Conservation (phyloP, 1,140 invertebrate genomes). For the Drosophila ficusphila region DNA sequence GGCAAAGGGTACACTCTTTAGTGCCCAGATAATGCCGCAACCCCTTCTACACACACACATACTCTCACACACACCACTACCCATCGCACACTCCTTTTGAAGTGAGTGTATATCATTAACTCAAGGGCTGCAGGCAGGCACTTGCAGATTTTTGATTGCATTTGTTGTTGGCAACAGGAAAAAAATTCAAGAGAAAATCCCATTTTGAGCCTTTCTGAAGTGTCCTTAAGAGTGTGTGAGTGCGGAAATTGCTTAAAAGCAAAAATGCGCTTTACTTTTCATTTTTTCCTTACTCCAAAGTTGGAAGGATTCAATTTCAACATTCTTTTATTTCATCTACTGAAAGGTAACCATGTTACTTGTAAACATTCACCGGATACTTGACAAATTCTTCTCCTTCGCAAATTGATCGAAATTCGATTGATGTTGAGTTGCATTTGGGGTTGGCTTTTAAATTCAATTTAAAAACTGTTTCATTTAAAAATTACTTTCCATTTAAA, state of each 20-base stretch:
- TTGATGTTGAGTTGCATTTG: neutral
- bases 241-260: slow-evolving; percentile 76
- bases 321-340: slow-evolving; percentile 2
- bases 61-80: neutral
- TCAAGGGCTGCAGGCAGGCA: slow-evolving; percentile 67
- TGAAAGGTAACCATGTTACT: slow-evolving; percentile 1
- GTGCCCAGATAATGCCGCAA: slow-evolving; percentile 47
- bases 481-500: neutral
- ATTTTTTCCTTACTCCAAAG: slow-evolving; percentile 20
- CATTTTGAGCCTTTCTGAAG: slow-evolving; percentile 57
- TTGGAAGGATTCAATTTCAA: slow-evolving; percentile 16
- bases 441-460: neutral
- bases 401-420: neutral
- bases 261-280: slow-evolving; percentile 50
- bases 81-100: slow-evolving; percentile 52
- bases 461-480: neutral
- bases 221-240: slow-evolving; percentile 45
- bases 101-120: slow-evolving; percentile 81
- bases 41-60: slow-evolving; percentile 2
- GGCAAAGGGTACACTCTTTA: slow-evolving; percentile 43
- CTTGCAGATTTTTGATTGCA: slow-evolving; percentile 71
- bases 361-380: neutral
- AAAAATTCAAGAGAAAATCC: slow-evolving; percentile 50
- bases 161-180: slow-evolving; percentile 45
- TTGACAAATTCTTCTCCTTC: neutral